These are phyloP conservation scores for Litoditis marina DNA, from an alignment of 2,888 invertebrate genomes.

Conservation along the genomic window DNA sequence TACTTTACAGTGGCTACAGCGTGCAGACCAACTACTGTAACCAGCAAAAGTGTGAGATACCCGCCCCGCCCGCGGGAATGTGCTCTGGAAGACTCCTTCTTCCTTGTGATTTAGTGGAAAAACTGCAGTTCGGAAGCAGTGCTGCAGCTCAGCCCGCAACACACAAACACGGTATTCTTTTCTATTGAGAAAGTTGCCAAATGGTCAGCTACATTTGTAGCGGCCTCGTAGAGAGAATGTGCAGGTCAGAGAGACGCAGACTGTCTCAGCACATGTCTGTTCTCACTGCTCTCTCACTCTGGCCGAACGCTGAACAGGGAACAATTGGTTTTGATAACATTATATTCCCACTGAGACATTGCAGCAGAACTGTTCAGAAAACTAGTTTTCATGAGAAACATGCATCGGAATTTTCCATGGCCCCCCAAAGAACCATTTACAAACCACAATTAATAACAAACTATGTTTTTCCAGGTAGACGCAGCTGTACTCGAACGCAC, in stretches of 20 bases:
- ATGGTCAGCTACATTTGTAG: no score
- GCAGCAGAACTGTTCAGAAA: neutral
- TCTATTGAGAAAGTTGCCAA: no score
- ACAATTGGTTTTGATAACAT: no score
- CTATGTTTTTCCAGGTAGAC: no score
- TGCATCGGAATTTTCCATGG: no score
- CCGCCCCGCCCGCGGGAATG: slow-evolving; percentile 32
- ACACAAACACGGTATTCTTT: neutral
- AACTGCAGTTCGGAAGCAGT: slow-evolving; percentile 49
- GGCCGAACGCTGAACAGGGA: no score
- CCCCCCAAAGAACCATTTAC: neutral
- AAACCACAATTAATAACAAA: no score
- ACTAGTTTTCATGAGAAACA: neutral
- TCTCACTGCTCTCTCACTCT: no score
- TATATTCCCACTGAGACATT: no score
- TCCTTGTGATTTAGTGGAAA: slow-evolving; percentile 53
- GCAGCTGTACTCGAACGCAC: no score
- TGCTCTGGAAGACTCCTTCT: slow-evolving; percentile 50
- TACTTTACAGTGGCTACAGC: slow-evolving; percentile 39
- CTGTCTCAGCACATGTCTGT: neutral
- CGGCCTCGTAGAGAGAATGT: no score
- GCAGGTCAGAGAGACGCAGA: no score
- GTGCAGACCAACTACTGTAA: slow-evolving; percentile 46
- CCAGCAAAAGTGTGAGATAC: slow-evolving; percentile 43
- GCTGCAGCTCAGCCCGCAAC: neutral